These are phyloP conservation scores for Pelosia muscerda DNA, from an alignment of 2,888 invertebrate species.

Conservation along the genomic window DNA sequence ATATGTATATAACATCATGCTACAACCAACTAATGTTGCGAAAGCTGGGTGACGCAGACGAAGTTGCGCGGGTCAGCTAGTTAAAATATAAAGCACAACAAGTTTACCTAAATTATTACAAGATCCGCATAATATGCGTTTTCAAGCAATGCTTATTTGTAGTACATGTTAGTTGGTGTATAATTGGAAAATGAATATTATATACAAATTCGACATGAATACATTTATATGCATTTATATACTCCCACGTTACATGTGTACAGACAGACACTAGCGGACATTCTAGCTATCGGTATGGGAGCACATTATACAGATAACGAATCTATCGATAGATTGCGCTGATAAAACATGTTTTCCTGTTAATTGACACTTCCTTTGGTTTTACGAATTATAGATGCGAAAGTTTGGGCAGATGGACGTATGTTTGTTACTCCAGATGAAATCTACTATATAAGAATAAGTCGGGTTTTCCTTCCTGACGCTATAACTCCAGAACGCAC, in stretches of 20 bases:
- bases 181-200: constrained; percentile 1
- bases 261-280: not conserved
- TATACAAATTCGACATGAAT: not conserved
- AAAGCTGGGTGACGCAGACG: too few relatives aligned
- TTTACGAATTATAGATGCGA: not conserved
- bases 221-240: not conserved
- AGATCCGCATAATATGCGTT: not conserved
- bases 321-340: constrained; percentile 3
- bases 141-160: not conserved
- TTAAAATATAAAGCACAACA: too few relatives aligned
- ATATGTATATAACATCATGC: too few relatives aligned
- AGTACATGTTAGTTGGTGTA: not conserved
- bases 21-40: too few relatives aligned
- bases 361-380: not conserved
- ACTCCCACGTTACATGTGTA: not conserved
- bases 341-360: constrained; percentile 1
- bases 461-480: too few relatives aligned
- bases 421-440: too few relatives aligned
- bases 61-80: too few relatives aligned
- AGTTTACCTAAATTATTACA: not conserved
- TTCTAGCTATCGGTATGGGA: not conserved
- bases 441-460: too few relatives aligned
- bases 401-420: not conserved
- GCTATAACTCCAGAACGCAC: too few relatives aligned
- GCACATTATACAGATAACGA: constrained; percentile 4